These are phyloP conservation scores for Lonchura striata DNA, from an alignment of 2,113 vertebrate species.

Conservation along the genomic window DNA sequence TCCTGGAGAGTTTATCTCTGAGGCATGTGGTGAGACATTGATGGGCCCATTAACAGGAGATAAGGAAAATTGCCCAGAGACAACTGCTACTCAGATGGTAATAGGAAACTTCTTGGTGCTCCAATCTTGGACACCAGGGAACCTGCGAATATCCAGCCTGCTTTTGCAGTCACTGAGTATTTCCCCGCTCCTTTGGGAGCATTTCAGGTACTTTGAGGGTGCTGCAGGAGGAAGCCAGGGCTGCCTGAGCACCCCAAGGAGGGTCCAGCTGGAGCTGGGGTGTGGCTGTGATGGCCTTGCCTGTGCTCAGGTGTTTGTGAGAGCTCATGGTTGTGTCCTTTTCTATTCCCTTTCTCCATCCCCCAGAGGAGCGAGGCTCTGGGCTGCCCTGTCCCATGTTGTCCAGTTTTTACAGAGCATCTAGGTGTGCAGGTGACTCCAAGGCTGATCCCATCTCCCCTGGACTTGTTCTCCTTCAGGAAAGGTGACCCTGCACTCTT, in stretches of 20 bases:
- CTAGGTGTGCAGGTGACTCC: not conserved
- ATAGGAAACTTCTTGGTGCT: too few relatives aligned
- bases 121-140: too few relatives aligned
- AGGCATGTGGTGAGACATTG: too few relatives aligned
- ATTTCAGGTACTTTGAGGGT: not conserved
- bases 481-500: not conserved
- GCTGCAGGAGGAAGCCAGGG: not conserved
- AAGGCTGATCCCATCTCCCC: not conserved
- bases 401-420: not conserved
- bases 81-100: too few relatives aligned
- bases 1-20: too few relatives aligned
- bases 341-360: not conserved
- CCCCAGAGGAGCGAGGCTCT: not conserved
- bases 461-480: not conserved
- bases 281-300: not conserved
- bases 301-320: not conserved
- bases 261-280: not conserved
- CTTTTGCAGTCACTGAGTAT: not conserved
- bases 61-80: too few relatives aligned
- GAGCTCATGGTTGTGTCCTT: not conserved
- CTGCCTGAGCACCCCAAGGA: not conserved
- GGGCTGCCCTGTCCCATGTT: not conserved
- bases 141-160: not conserved
- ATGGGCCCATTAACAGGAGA: too few relatives aligned
- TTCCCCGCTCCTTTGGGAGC: not conserved